phyloP scores from a whole-genome alignment of 2,797 vertebrate genomes.

The Oryzias dopingdopingensis region DNA sequence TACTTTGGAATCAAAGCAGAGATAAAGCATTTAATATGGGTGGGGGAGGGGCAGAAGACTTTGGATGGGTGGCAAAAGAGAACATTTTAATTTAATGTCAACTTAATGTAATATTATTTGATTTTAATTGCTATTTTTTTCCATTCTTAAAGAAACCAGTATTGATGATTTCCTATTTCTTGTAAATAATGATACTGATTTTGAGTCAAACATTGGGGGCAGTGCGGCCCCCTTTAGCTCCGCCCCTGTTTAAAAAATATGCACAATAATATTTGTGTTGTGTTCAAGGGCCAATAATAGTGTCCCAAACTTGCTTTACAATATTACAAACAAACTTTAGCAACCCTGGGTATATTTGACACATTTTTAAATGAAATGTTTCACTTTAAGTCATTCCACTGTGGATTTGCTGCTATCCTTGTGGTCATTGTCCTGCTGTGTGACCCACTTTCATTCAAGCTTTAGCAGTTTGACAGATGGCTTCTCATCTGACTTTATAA shows the following conservation, averaged over 20 bases:
- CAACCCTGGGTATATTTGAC: not conserved
- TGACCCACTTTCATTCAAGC: not conserved
- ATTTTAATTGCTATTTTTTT: too few species aligned
- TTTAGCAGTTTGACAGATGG: not conserved
- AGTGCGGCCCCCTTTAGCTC: too few species aligned
- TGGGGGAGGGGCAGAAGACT: too few species aligned
- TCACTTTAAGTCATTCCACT: not conserved
- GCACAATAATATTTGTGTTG: not conserved
- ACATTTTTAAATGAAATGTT: not conserved
- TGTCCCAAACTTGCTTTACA: not conserved
- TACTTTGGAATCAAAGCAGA: not conserved
- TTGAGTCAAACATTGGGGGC: too few species aligned
- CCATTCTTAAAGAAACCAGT: too few species aligned
- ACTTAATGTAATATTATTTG: too few species aligned
- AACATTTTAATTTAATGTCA: too few species aligned
- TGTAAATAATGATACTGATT: too few species aligned
- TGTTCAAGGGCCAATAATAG: not conserved
- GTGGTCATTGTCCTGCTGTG: not conserved
- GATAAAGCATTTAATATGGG: too few species aligned
- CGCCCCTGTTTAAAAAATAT: not conserved
- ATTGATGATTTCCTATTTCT: too few species aligned
- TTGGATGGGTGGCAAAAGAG: too few species aligned
- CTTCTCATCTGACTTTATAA: not conserved
- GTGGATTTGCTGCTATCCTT: not conserved
- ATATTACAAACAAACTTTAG: not conserved